Conservation (phyloP, 2,888 invertebrate genomes). For the Limnephilus lunatus region DNA sequence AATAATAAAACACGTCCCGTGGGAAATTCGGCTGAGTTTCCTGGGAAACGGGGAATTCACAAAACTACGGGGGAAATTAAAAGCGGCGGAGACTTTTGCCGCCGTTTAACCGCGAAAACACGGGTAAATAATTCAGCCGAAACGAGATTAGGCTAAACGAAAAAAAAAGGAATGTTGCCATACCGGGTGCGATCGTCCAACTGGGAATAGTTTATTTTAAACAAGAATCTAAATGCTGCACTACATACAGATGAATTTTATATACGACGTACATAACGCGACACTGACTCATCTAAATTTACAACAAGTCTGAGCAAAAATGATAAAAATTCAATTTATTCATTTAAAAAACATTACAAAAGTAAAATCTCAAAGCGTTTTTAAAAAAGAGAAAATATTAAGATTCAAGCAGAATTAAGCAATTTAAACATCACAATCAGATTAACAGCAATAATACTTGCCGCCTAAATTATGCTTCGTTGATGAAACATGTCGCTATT, state of each 20-base stretch:
- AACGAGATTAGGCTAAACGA: neutral
- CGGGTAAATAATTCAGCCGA: neutral
- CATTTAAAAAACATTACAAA: too few relatives aligned
- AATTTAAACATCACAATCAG: too few relatives aligned
- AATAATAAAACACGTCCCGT: constrained; percentile 8
- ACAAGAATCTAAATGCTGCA: neutral
- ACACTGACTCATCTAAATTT: too few relatives aligned
- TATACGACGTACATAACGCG: too few relatives aligned
- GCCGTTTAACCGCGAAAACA: neutral
- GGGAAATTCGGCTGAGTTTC: neutral
- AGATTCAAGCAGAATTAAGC: too few relatives aligned
- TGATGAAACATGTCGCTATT: too few relatives aligned
- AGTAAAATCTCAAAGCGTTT: too few relatives aligned
- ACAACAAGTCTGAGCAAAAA: too few relatives aligned
- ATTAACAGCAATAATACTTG: too few relatives aligned
- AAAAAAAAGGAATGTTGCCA: neutral
- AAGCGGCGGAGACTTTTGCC: neutral
- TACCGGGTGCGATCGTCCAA: neutral
- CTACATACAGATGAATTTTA: neutral
- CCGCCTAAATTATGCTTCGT: too few relatives aligned
- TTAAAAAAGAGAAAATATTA: too few relatives aligned
- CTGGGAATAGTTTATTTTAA: neutral
- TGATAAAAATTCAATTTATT: too few relatives aligned
- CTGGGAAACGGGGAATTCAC: neutral
- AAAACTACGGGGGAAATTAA: neutral